Evolutionary conservation across 2,113 vertebrate species (phyloP).

Genomic region (Scartelaos histophorus): DNA sequence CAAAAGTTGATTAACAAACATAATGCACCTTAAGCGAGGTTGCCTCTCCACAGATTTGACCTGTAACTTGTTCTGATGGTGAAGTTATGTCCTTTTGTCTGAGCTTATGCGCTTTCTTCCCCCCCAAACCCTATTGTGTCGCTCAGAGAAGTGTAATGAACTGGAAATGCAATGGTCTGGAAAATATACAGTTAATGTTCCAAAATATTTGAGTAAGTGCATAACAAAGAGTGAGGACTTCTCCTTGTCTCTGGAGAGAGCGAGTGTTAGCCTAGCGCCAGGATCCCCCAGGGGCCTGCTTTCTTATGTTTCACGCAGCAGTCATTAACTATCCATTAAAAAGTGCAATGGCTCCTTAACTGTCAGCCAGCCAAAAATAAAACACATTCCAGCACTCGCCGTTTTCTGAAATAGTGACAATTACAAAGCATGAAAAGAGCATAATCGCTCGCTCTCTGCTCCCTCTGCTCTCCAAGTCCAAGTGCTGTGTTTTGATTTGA

Average conservation of each 20-base stretch:
- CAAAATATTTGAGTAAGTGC: constrained; percentile 51
- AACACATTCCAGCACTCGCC: constrained; percentile 34
- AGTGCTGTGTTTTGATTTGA: constrained; percentile 21
- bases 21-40: too few relatives aligned
- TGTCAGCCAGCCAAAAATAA: constrained; percentile 58
- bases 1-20: too few relatives aligned
- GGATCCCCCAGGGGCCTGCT: constrained; percentile 48
- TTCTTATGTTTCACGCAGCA: constrained; percentile 39
- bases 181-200: constrained; percentile 60
- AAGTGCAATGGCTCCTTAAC: constrained; percentile 54
- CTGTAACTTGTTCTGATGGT: too few relatives aligned
- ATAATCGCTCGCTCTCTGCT: constrained; percentile 29
- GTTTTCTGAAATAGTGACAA: constrained; percentile 38
- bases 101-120: constrained; percentile 13
- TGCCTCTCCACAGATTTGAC: too few relatives aligned
- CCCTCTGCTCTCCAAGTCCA: constrained; percentile 7
- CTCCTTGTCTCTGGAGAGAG: constrained; percentile 42
- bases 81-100: not conserved
- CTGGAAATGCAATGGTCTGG: constrained; percentile 44
- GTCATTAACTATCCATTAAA: constrained; percentile 65
- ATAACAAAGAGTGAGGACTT: constrained; percentile 51
- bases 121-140: constrained; percentile 11
- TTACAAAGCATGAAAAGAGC: constrained; percentile 44
- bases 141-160: constrained; percentile 54
- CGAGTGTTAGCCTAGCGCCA: constrained; percentile 34